Conservation (phyloP, 1,140 invertebrate genomes). For the Rhynchophorus ferrugineus region DNA sequence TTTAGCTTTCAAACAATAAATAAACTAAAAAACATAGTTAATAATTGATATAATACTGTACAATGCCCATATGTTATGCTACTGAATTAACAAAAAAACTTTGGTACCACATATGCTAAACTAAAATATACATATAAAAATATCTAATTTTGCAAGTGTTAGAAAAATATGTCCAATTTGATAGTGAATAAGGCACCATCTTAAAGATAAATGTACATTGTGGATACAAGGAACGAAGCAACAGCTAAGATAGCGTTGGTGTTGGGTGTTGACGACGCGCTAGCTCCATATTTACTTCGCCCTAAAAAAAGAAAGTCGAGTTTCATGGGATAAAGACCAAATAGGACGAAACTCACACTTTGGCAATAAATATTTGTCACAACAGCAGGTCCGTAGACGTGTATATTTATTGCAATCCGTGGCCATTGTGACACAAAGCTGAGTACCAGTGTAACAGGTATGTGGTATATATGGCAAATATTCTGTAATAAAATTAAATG, state of each 20-base stretch:
- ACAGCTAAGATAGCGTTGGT: background rate
- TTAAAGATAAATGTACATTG: no score
- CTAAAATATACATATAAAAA: no score
- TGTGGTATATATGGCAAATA: constrained; percentile 59
- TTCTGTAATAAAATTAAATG: constrained; percentile 42
- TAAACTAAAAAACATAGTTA: no score
- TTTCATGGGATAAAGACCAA: background rate
- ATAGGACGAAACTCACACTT: constrained; percentile 47
- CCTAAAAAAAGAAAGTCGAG: constrained; percentile 6
- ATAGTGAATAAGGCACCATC: no score
- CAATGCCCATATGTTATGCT: no score
- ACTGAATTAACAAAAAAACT: no score
- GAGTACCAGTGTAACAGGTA: constrained; percentile 55
- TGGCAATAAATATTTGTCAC: constrained; percentile 50
- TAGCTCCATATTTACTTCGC: constrained; percentile 1
- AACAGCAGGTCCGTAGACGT: constrained; percentile 58
- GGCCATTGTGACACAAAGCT: constrained; percentile 50
- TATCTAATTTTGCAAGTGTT: no score
- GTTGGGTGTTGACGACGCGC: background rate
- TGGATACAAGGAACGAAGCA: no score
- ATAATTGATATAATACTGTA: no score
- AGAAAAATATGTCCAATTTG: no score
- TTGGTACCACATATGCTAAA: no score
- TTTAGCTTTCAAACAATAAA: no score
- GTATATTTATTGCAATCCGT: constrained; percentile 56